These are phyloP conservation scores for Cepphus grylle DNA, from an alignment of 2,113 vertebrate genomes.

Conservation along the genomic window DNA sequence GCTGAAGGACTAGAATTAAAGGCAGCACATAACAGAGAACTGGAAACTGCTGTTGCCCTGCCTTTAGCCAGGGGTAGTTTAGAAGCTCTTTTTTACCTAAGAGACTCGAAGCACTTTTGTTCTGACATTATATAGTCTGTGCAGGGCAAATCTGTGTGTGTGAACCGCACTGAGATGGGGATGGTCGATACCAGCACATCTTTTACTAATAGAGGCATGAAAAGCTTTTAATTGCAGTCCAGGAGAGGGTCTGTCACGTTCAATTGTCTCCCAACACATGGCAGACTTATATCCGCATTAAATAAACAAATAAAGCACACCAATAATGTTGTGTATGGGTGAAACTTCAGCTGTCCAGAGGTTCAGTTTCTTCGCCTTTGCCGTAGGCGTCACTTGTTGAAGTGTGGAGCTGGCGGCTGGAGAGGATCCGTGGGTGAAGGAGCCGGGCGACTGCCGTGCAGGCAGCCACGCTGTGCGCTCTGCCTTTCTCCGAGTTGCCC, in stretches of 20 bases:
- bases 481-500: neutral
- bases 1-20: neutral
- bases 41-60: neutral
- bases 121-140: neutral
- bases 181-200: neutral
- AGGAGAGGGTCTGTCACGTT: neutral
- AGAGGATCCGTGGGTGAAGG: neutral
- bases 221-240: neutral
- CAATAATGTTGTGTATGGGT: neutral
- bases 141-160: neutral
- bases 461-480: rapidly evolving
- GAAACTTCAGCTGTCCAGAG: neutral
- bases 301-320: neutral
- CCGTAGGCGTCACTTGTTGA: neutral
- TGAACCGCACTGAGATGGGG: neutral
- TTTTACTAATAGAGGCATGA: neutral
- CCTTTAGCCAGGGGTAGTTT: neutral
- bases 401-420: neutral
- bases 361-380: neutral
- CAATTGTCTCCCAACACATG: neutral
- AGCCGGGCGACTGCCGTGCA: neutral
- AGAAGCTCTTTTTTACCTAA: neutral
- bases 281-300: neutral
- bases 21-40: neutral
- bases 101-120: rapidly evolving